These are phyloP conservation scores for Halocynthia aurantium DNA, from an alignment of 23 tunicate genomes.

Conservation along the genomic window DNA sequence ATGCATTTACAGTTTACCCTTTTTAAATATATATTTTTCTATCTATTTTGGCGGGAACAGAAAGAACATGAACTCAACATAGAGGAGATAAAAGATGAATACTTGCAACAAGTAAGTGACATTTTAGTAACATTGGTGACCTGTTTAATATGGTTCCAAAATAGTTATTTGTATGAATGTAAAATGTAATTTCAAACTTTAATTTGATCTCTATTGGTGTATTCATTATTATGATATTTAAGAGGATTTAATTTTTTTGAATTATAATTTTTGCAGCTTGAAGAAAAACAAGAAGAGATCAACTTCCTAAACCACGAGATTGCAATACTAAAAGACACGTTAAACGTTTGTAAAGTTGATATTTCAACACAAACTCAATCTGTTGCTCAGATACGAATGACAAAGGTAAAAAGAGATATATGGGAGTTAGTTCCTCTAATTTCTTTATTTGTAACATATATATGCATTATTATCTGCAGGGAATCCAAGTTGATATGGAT, in stretches of 20 bases:
- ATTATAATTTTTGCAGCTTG: constrained; percentile 5
- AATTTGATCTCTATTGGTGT: not conserved
- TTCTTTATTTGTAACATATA: not conserved
- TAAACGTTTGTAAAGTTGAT: constrained; percentile 2
- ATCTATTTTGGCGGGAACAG: not conserved
- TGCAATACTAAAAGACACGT: constrained; percentile 6
- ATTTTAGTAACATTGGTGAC: not conserved
- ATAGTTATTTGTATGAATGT: not conserved
- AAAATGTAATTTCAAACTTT: not conserved
- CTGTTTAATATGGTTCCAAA: not conserved
- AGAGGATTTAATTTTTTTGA: not conserved
- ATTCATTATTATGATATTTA: too few relatives aligned
- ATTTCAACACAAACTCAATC: constrained; percentile 17
- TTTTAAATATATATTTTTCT: not conserved
- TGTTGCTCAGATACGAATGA: constrained; percentile 21
- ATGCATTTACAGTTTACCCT: not conserved
- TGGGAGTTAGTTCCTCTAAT: not conserved
- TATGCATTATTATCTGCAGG: constrained; percentile 6
- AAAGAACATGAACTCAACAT: constrained; percentile 20
- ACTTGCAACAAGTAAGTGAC: constrained; percentile 14
- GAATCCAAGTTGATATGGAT: constrained; percentile 18
- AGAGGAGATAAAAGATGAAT: constrained; percentile 24
- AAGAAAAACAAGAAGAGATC: constrained; percentile 10
- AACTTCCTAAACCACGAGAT: constrained; percentile 6
- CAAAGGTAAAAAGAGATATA: not conserved